These are phyloP conservation scores for Clytia hemisphaerica DNA, from an alignment of 30 jellyfish, hydroid and myxozoan genomes.

Conservation along the genomic window DNA sequence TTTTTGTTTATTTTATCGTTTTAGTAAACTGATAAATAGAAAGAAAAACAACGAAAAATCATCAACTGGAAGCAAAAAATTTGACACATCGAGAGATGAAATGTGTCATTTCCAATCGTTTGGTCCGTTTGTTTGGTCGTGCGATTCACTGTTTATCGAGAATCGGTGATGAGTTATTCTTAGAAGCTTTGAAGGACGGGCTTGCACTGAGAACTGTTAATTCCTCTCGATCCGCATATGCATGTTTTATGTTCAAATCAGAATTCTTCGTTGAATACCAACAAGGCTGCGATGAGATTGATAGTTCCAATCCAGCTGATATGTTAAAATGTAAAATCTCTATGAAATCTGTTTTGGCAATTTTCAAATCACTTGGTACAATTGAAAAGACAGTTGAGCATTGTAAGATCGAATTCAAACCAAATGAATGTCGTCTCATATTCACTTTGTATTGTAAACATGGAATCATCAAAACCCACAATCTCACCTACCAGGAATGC, in stretches of 20 bases:
- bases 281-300: constrained; percentile 29
- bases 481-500: constrained; percentile 80
- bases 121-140: constrained; percentile 60
- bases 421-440: constrained; percentile 55
- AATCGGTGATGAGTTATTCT: constrained; percentile 88
- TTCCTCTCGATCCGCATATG: constrained; percentile 93
- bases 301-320: constrained; percentile 22
- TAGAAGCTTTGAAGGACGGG: constrained; percentile 83
- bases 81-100: too few species aligned
- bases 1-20: too few species aligned
- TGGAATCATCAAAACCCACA: constrained; percentile 83
- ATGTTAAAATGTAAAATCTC: constrained; percentile 49
- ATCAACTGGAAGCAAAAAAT: too few species aligned
- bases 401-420: constrained; percentile 65
- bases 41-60: too few species aligned
- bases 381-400: constrained; percentile 81
- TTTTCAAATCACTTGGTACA: constrained; percentile 70
- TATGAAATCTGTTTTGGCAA: constrained; percentile 79
- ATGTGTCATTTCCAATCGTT: constrained; percentile 5
- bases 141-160: constrained; percentile 75
- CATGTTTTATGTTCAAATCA: constrained; percentile 57
- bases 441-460: constrained; percentile 66
- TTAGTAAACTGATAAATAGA: too few species aligned
- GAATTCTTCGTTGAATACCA: constrained; percentile 66
- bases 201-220: constrained; percentile 87